phyloP scores from a whole-genome alignment of 1,140 invertebrate genomes.

The Asbolus verrucosus region DNA sequence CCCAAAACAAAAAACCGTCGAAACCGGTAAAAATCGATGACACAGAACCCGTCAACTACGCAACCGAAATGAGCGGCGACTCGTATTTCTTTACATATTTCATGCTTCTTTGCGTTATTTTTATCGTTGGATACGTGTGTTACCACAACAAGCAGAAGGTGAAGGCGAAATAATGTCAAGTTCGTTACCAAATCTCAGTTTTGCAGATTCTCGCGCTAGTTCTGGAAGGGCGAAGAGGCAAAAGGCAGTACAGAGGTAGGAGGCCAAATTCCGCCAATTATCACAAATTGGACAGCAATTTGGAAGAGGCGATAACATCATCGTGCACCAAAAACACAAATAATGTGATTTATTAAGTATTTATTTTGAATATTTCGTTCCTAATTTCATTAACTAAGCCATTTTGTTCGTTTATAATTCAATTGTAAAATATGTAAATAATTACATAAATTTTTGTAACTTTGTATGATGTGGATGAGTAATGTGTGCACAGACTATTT shows the following conservation, averaged over 20 bases:
- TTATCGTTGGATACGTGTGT: constrained; percentile 71
- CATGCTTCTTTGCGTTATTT: constrained; percentile 70
- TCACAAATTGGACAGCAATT: constrained; percentile 72
- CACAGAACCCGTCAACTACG: constrained; percentile 3
- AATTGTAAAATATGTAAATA: constrained; percentile 42
- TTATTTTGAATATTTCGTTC: constrained; percentile 1
- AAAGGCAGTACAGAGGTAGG: constrained; percentile 65
- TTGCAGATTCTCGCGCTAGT: constrained; percentile 70
- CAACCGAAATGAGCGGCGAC: constrained; percentile 60
- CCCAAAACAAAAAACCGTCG: background rate
- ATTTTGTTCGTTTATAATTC: too few relatives aligned
- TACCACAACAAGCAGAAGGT: constrained; percentile 81
- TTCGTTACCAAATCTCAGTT: too few relatives aligned
- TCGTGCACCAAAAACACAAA: constrained; percentile 62
- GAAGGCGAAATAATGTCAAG: constrained; percentile 40
- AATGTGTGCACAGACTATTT: background rate
- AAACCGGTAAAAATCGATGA: constrained; percentile 24
- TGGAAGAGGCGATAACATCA: constrained; percentile 75
- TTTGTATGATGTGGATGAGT: constrained; percentile 15
- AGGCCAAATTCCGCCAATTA: constrained; percentile 72
- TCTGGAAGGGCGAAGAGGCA: constrained; percentile 69
- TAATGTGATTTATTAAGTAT: constrained; percentile 62
- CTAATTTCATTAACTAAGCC: background rate
- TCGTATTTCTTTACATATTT: constrained; percentile 77
- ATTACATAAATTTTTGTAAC: constrained; percentile 32